Base-by-base conservation (phyloP, 2,113 vertebrate species). In the Thamnaconus septentrionalis region DNA sequence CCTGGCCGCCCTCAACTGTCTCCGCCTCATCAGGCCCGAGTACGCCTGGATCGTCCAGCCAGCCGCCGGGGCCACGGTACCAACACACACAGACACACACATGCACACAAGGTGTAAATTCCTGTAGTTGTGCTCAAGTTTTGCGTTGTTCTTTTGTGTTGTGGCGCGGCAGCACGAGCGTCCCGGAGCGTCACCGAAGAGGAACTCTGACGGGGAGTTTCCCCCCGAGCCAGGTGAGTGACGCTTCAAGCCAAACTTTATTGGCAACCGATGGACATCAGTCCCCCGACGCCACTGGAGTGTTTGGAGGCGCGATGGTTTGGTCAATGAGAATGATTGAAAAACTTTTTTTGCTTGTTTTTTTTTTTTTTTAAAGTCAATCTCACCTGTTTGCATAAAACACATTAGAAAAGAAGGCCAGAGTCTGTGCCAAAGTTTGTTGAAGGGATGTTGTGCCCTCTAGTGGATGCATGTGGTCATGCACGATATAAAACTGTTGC, bases 1-100 rank as follows among this genome's bases (percentile, higher is more conserved):
- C 65, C 92, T 99, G 41, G 93, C 95, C 0, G 94, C 96, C 11
- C 91, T 99, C 31, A 98, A 94, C 87, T 99, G 97, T 73, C 87
- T 99, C 10, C 91, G 94, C 0, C 85, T 98, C 66, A 97, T 98
- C 83, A 91, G 94, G 3, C 94, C 95, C 0, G 93, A 98, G n/a
- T 98, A 98, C 0, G 96, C 97, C 0, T 98, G 97, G 97, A 97
- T 99, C 39, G 94, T 98, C 47, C 95, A 94, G 82, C 97, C 97
- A 0, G 86, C 91, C 0, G 74, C 94, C 0, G 95, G 95, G 58
- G 90, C 91, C 6, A 90, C 92, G 91, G 95, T 97, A 90, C 48
- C 76, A 8, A 60, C 43, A 43, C 64, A 55, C 45, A 54, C 51
- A 41, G 5, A 59, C 1, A 59, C 8, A 48, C 6, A 40, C n/a